Evolutionary conservation across 1,140 invertebrate species (phyloP), one percentile per base, ranked within the genome.

Genomic region (Goniozus legneri): DNA sequence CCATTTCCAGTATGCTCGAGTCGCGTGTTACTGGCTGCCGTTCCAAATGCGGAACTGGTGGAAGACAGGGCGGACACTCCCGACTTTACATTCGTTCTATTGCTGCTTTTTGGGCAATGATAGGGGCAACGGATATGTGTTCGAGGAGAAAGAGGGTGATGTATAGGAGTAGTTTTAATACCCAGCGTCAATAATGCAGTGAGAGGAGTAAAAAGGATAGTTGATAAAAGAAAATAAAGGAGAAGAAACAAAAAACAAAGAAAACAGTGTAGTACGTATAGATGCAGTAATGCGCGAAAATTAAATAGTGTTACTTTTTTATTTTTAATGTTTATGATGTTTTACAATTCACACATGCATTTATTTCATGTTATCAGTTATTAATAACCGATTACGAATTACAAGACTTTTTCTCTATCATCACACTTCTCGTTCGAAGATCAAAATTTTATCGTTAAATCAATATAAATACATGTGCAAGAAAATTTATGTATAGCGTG

Each of bases 11-110:
- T 69, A 50, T 80, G 80, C 60, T 88, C 86, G 34, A 86, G 81
- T 30, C 84, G 78, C n/a, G 83, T 81, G 36, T 85, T 88, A 30
- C 84, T 84, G 22, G 86, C 87, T 47, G 85, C 87, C 56, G 87
- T 84, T 47, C 88, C 88, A 77, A 92, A 92, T 44, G 89, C 87
- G 60, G 83, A 85, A 73, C 89, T 91, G 69, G 90, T 92, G 61
- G 88, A 89, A 72, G 88, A 91, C 62, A 95, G 83, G 59, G 89
- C 90, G 67, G 87, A 87, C 68, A 95, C 89, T 73, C 89, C 92
- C 69, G 87, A 89, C 71, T 89, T 90, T 62, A 91, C 85, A 82
- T 91, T 90, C 75, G 86, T 89, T 79, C 88, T 84, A 78, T 88
- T 85, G 77, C 86, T 91, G 77, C 69, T 75, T 67, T 75, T 67